Evolutionary conservation across 2,888 invertebrate genomes (phyloP), one percentile per base, ranked within the genome.

Genomic region (Rutpela maculata): DNA sequence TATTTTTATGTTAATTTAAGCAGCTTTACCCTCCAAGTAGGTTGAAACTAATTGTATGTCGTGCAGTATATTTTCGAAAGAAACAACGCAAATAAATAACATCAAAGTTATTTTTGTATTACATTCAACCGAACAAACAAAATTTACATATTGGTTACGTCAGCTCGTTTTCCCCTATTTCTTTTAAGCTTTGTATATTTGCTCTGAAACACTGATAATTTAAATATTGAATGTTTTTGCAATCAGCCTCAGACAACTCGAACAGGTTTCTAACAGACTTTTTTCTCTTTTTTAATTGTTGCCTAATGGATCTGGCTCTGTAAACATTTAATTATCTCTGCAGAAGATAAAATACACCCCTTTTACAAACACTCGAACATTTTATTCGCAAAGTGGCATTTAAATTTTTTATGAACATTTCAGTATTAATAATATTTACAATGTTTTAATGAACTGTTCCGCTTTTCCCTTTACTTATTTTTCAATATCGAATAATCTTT

Each of bases 101-200:
- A n/a, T 3, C 17, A 26, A 55, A 31, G 55, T 55, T 66, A 22
- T n/a, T 66, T 67, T n/a, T 55, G 26, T 67, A 17, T 50, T n/a
- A 67, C 26, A 26, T 67, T 67, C 55, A 50, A 18, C 55, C 26
- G n/a, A 59, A 67, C 56, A 67, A 67, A 67, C 67, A 67, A 55
- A 22, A 67, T 67, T 67, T 67, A 67, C 67, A 67, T 67, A 67
- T 55, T 31, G 55, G 55, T 55, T 67, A 67, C 67, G 15, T 67
- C 55, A 67, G 67, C 67, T 55, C 26, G 18, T 31, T 65, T 55
- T 67, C 9, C n/a, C 18, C 10, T 31, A 55, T 18, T 67, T 67
- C 67, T 17, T 55, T 26, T 50, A 50, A 15, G 66, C 19, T 67
- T 43, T 66, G 19, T 43, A 43, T 43, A 18, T 65, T 65, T 22